Evolutionary conservation across 1,140 invertebrate species (phyloP).

Genomic region (Adelges cooleyi): DNA sequence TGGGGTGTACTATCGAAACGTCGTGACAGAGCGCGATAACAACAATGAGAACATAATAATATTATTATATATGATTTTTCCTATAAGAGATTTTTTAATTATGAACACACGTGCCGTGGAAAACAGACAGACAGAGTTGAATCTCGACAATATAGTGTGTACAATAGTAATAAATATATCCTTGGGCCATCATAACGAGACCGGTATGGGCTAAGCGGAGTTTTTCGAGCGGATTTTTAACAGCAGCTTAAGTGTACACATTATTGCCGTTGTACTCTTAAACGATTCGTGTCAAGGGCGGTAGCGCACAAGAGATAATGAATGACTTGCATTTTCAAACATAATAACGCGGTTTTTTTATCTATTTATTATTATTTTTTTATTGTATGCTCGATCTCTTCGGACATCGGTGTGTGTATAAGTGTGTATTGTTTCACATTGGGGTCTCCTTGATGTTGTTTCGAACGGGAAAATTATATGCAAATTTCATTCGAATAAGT

Average conservation of each 20-base stretch:
- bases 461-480: background rate
- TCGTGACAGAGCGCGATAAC: no score
- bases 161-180: no score
- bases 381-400: background rate
- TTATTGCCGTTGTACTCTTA: background rate
- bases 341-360: conserved; percentile 2
- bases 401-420: background rate
- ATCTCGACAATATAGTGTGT: no score
- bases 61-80: no score
- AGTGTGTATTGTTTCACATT: background rate
- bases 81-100: no score
- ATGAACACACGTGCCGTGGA: no score
- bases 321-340: conserved; percentile 15
- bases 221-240: no score
- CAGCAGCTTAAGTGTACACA: background rate
- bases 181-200: no score
- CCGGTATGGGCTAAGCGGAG: no score
- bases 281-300: conserved; percentile 22
- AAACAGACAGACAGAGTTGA: no score
- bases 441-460: conserved; percentile 16
- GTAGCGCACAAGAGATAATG: background rate
- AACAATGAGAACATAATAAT: no score
- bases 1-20: background rate
- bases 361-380: no score
- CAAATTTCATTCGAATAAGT: background rate